These are phyloP conservation scores for Sebastes paucispinis DNA, from an alignment of 2,797 vertebrate genomes.

Conservation along the genomic window DNA sequence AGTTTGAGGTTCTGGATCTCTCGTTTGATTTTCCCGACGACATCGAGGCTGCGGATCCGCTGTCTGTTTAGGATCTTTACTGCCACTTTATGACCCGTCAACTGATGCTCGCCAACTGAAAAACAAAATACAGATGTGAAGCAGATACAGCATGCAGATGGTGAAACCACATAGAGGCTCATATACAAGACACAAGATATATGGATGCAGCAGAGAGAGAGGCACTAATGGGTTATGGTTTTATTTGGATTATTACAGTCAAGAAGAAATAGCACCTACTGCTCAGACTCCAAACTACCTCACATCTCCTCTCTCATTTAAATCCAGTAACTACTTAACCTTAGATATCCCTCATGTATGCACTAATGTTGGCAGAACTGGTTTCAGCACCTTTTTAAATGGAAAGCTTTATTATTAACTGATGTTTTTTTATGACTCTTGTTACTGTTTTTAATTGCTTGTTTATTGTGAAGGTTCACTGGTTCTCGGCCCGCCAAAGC, in stretches of 20 bases:
- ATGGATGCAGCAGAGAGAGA: not conserved
- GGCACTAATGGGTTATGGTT: not conserved
- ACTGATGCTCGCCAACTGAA: slow-evolving; percentile 95
- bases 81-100: slow-evolving; percentile 98
- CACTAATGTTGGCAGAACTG: too few relatives aligned
- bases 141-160: not conserved
- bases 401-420: not conserved
- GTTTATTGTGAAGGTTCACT: too few relatives aligned
- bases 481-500: too few relatives aligned
- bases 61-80: slow-evolving; percentile 99
- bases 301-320: not conserved
- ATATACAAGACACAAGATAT: not conserved
- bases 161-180: not conserved
- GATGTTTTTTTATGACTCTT: too few relatives aligned
- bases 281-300: not conserved
- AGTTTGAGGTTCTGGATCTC: slow-evolving; percentile 99
- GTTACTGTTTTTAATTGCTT: not conserved
- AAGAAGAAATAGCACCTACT: not conserved
- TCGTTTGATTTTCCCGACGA: slow-evolving; percentile 98
- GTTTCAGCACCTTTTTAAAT: not conserved
- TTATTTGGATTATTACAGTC: not conserved
- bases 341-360: not conserved
- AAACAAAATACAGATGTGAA: slow-evolving; percentile 55
- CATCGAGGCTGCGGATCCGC: slow-evolving; percentile 98
- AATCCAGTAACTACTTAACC: not conserved